Percentiles rank a stretch among this genome's conserved stretches.
These are phyloP conservation scores for Drosophila melanosoma DNA, from an alignment of 2,888 invertebrate species.

Conservation along the genomic window DNA sequence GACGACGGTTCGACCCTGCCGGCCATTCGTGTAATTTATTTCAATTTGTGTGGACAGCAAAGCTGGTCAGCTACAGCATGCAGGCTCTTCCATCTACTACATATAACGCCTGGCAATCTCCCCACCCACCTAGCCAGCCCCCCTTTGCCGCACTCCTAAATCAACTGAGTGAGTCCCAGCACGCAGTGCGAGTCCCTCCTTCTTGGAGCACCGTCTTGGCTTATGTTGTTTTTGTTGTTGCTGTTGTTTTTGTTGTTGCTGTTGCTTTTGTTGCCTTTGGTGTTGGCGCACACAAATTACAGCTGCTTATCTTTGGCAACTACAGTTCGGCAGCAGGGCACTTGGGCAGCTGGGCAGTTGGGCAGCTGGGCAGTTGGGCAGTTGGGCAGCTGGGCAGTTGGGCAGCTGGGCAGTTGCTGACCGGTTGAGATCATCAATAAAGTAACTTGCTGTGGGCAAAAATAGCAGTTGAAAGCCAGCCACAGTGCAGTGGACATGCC, in stretches of 20 bases:
- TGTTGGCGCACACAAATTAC: slow-evolving; percentile 78
- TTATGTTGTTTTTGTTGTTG: slow-evolving; percentile 17
- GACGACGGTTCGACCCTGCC: slow-evolving; percentile 56
- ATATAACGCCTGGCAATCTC: slow-evolving; percentile 47
- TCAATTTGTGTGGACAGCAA: slow-evolving; percentile 80
- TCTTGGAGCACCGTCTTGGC: slow-evolving; percentile 56
- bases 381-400: slow-evolving; percentile 28
- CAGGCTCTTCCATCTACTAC: slow-evolving; percentile 75
- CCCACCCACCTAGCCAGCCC: neutral
- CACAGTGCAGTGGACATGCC: slow-evolving; percentile 41
- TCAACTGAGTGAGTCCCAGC: slow-evolving; percentile 48
- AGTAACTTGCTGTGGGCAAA: slow-evolving; percentile 70
- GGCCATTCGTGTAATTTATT: slow-evolving; percentile 77
- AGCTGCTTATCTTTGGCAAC: slow-evolving; percentile 78
- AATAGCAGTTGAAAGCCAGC: slow-evolving; percentile 59
- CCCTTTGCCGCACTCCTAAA: slow-evolving; percentile 67
- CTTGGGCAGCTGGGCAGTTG: slow-evolving; percentile 27
- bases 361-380: slow-evolving; percentile 19
- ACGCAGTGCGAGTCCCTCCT: neutral
- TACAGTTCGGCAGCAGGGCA: slow-evolving; percentile 30
- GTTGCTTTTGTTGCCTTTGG: slow-evolving; percentile 60
- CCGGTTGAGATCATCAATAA: slow-evolving; percentile 74
- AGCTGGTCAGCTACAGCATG: slow-evolving; percentile 59
- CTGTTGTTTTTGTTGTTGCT: slow-evolving; percentile 30
- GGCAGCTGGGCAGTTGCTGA: slow-evolving; percentile 36